Base-by-base conservation (phyloP, 2,113 vertebrate genomes). In the Piprites chloris region DNA sequence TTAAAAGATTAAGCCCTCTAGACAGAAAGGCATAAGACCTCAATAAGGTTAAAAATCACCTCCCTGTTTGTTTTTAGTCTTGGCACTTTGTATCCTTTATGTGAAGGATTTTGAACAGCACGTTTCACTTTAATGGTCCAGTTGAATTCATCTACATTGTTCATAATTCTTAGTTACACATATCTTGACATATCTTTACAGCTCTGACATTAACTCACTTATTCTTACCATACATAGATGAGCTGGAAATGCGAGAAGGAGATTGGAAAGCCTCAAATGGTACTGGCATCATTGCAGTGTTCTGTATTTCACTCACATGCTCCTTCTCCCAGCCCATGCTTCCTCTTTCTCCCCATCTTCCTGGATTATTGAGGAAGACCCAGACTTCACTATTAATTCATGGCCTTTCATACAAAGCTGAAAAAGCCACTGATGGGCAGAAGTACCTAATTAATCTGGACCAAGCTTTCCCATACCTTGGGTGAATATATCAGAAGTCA, bases 1-100 rank as follows among this genome's bases (percentile, higher is more conserved):
- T 93, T 87, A 91, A 76, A 96, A 90, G 73, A 93, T 94, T 81
- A 95, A 84, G 50, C 83, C 89, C 49, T 82, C 84, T 69, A 85
- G 46, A 84, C 53, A 95, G 79, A 92, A 96, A 95, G 46, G 41
- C 58, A 87, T 89, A 66, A 76, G 89, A 95, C 53, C 91, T 93
- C 63, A 96, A 82, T 85, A 84, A 94, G 44, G 85, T 87, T 88
- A 89, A 96, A 96, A 96, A 94, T 78, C 12, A 0, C 30, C 79
- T 85, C 42, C 37, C 90, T 93, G 85, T 86, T 96, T 93, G 71
- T 77, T 90, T 95, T 92, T 12, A 90, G 69, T 58, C 65, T 75
- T 91, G 78, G 80, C 65, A 81, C 37, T 47, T 53, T 89, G 71
- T 81, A 83, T 86, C 78, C 72, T 75, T 80, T 89, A 65, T 35